Percentiles rank a stretch among this genome's conserved stretches.
These are phyloP conservation scores for Leptodactylus fallax DNA, from an alignment of 2,797 vertebrate genomes.

Conservation along the genomic window DNA sequence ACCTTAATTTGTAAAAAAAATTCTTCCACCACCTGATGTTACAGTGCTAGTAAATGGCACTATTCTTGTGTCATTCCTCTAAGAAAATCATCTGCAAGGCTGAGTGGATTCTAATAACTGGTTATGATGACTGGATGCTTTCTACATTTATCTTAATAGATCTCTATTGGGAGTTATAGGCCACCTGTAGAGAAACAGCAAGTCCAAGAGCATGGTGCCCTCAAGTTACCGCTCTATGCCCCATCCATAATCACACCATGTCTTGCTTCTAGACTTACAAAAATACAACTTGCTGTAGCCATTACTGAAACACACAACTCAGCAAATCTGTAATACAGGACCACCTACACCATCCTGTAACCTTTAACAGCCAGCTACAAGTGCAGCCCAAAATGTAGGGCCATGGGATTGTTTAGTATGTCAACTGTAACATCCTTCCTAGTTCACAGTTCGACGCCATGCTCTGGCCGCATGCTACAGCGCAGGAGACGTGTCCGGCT, in stretches of 20 bases:
- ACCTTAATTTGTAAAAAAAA: neutral
- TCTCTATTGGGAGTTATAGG: neutral
- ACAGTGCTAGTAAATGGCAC: neutral
- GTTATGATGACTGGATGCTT: neutral
- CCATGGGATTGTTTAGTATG: too few species aligned
- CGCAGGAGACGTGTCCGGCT: too few species aligned
- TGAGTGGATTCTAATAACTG: neutral
- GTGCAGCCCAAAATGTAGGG: too few species aligned
- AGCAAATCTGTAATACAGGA: neutral
- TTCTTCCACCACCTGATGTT: neutral
- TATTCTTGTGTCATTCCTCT: neutral
- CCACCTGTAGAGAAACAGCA: neutral
- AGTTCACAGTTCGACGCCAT: too few species aligned
- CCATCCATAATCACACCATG: neutral
- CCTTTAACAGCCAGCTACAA: neutral
- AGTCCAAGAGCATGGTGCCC: neutral
- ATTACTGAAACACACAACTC: too few species aligned
- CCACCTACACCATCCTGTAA: neutral
- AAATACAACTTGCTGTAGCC: neutral
- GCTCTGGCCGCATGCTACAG: too few species aligned
- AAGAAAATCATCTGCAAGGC: neutral
- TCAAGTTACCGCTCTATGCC: neutral
- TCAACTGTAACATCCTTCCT: too few species aligned
- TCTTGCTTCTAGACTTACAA: neutral
- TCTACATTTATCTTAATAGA: neutral